phyloP scores from a whole-genome alignment of 2,888 invertebrate genomes.

The Lasioglossum villosulum region DNA sequence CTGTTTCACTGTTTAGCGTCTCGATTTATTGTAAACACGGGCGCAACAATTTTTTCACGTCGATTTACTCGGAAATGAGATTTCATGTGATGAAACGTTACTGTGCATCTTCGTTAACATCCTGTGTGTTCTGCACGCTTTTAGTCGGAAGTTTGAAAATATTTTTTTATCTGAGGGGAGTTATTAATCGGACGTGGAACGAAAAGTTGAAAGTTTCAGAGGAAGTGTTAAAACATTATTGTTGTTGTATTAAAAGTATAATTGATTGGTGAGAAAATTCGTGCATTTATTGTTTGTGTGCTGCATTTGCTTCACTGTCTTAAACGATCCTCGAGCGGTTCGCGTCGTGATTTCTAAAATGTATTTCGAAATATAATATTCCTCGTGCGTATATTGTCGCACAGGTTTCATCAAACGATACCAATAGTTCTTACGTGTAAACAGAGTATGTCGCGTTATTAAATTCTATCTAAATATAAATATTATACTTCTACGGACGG shows the following conservation, averaged over 20 bases:
- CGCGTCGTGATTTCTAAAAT: neutral
- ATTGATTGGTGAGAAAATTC: too few relatives aligned
- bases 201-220: neutral
- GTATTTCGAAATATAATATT: neutral
- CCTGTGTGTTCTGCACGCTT: neutral
- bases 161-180: neutral
- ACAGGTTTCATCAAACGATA: neutral
- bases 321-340: too few relatives aligned
- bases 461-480: slow-evolving; percentile 1
- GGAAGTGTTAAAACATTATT: too few relatives aligned
- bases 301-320: too few relatives aligned
- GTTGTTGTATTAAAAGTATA: too few relatives aligned
- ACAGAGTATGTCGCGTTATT: neutral
- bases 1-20: neutral
- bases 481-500: neutral
- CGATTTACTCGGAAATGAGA: neutral
- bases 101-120: neutral
- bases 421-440: neutral
- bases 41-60: neutral
- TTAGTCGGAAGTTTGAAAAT: neutral
- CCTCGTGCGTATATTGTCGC: neutral
- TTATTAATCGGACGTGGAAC: neutral
- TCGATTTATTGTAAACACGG: neutral
- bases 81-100: neutral
- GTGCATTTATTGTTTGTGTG: too few relatives aligned